Base-by-base conservation (phyloP, 2,797 vertebrate genomes). In the Macropodus opercularis region DNA sequence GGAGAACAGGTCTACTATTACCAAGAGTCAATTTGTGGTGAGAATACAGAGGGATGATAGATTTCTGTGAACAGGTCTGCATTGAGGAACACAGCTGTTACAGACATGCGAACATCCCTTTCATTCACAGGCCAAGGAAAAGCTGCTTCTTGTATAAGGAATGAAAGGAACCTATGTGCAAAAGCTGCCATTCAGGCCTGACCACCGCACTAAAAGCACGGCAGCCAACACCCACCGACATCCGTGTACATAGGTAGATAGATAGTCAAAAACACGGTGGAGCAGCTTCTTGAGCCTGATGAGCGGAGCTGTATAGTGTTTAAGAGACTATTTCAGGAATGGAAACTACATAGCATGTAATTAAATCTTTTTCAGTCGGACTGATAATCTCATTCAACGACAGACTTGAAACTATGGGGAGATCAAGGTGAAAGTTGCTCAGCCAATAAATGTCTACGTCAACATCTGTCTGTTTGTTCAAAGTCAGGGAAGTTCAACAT, bases 131-230 rank as follows among this genome's bases (percentile, higher is more conserved):
- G 1, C 46, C 41, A 17, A 34, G n/a, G 57, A 61, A 40, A 65
- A 48, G 48, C 46, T 35, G 3, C 5, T 42, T 17, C 55, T 63
- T 77, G 40, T 55, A 26, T 3, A 6, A 22, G 42, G 63, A 61
- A 79, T 86, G 73, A 88, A 89, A 75, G 38, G 67, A 79, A 62
- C 24, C 23, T 69, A 29, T 84, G 42, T 85, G 14, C 9, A 44
- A 8, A n/a, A 22, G 43, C 47, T 62, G 63, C 62, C 58, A 61
- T 23, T 76, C 66, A 65, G 44, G 63, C 47, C 39, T 8, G 56
- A 70, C 64, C 65, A 17, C 42, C 2, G 2, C 14, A 61, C 36
- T 26, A 26, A 8, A 68, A 46, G 63, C 44, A 24, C 3, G 4
- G 40, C 63, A 68, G 67, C 54, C 72, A 62, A 84, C 76, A 78